Conservation (phyloP, 2,888 invertebrate genomes). For the Lymantria monacha region DNA sequence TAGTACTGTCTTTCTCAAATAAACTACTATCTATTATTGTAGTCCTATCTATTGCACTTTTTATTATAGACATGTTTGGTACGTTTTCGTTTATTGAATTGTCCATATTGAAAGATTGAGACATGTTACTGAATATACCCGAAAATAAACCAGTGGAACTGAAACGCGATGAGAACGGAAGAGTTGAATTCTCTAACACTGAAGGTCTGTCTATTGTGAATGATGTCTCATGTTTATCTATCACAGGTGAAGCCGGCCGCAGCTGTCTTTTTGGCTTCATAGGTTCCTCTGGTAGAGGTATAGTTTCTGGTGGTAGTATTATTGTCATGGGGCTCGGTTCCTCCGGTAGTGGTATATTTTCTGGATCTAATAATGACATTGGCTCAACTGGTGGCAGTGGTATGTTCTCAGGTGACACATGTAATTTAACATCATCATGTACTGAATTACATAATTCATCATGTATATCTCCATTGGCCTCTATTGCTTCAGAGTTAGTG, state of each 20-base stretch:
- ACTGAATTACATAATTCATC: conserved; percentile 52
- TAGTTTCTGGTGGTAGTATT: conserved; percentile 61
- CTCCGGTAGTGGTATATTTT: conserved; percentile 66
- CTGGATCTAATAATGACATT: conserved; percentile 70
- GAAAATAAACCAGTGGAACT: conserved; percentile 72
- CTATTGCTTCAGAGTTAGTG: conserved; percentile 42
- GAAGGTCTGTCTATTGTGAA: conserved; percentile 48
- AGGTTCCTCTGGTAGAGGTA: conserved; percentile 67
- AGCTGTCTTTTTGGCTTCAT: conserved; percentile 43
- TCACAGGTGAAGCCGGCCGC: conserved; percentile 32
- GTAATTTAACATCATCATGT: conserved; percentile 52
- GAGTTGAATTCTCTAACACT: conserved; percentile 49
- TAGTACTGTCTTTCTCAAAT: conserved; percentile 65
- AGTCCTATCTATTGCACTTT: conserved; percentile 78
- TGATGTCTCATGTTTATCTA: conserved; percentile 40
- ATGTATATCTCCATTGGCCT: conserved; percentile 65
- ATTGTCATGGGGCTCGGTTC: conserved; percentile 58
- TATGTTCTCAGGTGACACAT: conserved; percentile 68
- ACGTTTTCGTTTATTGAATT: conserved; percentile 63
- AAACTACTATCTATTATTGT: conserved; percentile 72
- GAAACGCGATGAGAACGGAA: conserved; percentile 65
- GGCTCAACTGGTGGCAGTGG: conserved; percentile 70
- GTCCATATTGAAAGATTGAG: conserved; percentile 57
- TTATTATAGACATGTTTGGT: conserved; percentile 74
- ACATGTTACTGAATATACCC: conserved; percentile 71